Evolutionary conservation across 2,113 vertebrate genomes (phyloP).

Genomic region (Euleptes europaea): DNA sequence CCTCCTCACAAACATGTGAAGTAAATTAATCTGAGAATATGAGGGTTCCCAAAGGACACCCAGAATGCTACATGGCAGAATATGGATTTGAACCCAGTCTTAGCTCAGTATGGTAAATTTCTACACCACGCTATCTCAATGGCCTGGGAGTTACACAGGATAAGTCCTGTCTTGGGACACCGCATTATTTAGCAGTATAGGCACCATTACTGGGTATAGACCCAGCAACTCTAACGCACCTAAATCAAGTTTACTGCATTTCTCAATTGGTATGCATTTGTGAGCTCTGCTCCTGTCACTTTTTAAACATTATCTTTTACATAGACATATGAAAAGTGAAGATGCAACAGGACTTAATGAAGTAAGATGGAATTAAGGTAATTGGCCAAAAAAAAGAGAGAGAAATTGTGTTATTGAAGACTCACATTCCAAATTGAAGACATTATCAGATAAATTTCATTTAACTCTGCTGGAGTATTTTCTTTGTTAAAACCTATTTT

Average conservation of each 20-base stretch:
- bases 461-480: slow-evolving; percentile 1
- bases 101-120: no score
- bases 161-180: neutral
- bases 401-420: neutral
- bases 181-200: neutral
- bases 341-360: neutral
- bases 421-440: neutral
- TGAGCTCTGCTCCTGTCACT: neutral
- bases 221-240: neutral
- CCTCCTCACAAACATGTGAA: no score
- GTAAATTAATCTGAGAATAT: no score
- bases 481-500: neutral
- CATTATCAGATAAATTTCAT: neutral
- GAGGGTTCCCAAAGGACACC: no score
- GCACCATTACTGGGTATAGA: neutral
- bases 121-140: neutral
- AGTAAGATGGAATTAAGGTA: neutral
- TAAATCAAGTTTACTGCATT: neutral
- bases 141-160: neutral
- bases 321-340: neutral
- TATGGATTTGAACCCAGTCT: no score
- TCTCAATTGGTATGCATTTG: neutral
- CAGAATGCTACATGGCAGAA: no score
- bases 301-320: neutral
- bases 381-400: neutral